phyloP scores from a whole-genome alignment of 2,797 vertebrate species.

The Rhadinocentrus ornatus region DNA sequence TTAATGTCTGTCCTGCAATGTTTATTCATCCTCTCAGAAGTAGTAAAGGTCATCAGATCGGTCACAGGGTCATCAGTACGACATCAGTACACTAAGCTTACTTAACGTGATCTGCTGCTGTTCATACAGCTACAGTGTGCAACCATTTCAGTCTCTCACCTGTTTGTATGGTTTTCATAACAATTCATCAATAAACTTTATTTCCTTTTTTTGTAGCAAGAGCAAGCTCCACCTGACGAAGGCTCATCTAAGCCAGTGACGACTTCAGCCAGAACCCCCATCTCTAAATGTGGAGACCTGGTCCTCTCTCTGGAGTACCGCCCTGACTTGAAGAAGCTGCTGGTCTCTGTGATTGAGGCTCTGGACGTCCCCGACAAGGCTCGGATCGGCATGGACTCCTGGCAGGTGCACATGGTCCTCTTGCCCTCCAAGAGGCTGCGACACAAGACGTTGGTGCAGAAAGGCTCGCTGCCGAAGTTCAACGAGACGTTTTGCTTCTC shows the following conservation, averaged over 20 bases:
- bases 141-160: too few species aligned
- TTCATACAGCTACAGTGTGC: too few species aligned
- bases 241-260: constrained; percentile 48
- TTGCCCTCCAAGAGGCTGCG: constrained; percentile 93
- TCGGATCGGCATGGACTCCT: constrained; percentile 89
- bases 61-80: too few species aligned
- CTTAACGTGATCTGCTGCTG: too few species aligned
- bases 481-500: constrained; percentile 90
- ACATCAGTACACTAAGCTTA: too few species aligned
- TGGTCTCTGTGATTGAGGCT: constrained; percentile 85
- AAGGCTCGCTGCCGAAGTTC: constrained; percentile 86
- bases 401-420: constrained; percentile 93
- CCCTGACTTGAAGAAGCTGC: constrained; percentile 84
- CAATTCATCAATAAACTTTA: background rate
- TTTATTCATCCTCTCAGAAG: too few species aligned
- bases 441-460: constrained; percentile 88
- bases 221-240: constrained; percentile 68
- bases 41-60: too few species aligned
- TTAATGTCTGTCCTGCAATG: too few species aligned
- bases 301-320: constrained; percentile 87
- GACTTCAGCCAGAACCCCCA: constrained; percentile 73
- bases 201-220: constrained; percentile 59
- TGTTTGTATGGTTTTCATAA: too few species aligned
- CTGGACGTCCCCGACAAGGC: constrained; percentile 91
- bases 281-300: constrained; percentile 92